Base-by-base conservation (phyloP, 2,113 vertebrate genomes). In the Eulemur macaco region DNA sequence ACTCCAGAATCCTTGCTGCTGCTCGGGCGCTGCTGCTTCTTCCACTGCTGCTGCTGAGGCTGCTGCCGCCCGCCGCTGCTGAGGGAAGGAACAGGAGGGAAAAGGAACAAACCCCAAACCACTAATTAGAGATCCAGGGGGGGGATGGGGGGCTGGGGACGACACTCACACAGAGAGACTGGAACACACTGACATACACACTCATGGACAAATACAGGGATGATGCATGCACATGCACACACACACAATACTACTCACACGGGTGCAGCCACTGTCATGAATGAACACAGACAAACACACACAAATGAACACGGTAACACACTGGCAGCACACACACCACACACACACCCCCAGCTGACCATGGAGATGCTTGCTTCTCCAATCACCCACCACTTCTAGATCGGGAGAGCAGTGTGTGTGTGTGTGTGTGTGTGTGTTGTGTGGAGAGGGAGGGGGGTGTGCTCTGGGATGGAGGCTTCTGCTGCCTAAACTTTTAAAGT, bases 51-150 rank as follows among this genome's bases (percentile, higher is more conserved):
- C 95, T 76, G 89, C 96, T 50, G 80, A 80, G 50, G 73, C 94
- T 45, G 95, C 97, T 11, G 96, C 97, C 8, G 93, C 96, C 47
- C 23, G 88, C 94, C 64, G 94, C 97, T 76, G 95, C 96, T 80
- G 95, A 98, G 97, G 95, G 83, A 97, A 98, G 97, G 97, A 98
- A 95, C 98, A 97, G 98, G 97, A 98, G 98, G 98, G 97, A 98
- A 97, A 98, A 97, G 97, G 97, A 98, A 98, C 97, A 98, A 98
- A 98, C 98, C 98, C 98, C 98, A 98, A 98, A 98, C 98, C 98
- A 98, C 98, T 98, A 98, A 98, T 98, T 98, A 98, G 98, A 98
- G 97, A 98, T 97, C 97, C 93, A 71, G 92, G 96, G 56, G 96
- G 96, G 96, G 97, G 95, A 95, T 88, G 95, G 98, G 97, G 97